Conservation (phyloP, 2,797 vertebrate species). For the Prionace glauca region DNA sequence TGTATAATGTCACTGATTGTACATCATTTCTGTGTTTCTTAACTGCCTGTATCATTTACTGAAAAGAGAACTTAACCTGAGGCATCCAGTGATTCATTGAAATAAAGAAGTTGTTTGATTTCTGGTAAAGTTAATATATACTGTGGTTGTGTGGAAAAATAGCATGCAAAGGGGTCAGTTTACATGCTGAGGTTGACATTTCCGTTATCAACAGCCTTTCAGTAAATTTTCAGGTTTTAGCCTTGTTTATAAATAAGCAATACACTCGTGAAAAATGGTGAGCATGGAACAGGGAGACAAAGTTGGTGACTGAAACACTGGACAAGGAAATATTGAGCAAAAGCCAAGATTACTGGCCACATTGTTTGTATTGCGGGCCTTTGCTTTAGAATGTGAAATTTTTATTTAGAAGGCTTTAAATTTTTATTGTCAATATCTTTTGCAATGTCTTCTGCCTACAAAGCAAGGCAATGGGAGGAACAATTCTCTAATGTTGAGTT, state of each 20-base stretch:
- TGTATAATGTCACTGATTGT: conserved; percentile 28
- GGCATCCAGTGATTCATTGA: neutral
- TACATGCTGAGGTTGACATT: neutral
- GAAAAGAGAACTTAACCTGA: neutral
- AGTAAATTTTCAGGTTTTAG: neutral
- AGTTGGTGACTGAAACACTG: neutral
- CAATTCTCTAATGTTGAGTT: neutral
- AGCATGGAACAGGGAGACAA: neutral
- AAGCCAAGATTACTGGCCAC: neutral
- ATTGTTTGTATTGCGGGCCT: neutral
- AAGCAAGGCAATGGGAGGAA: neutral
- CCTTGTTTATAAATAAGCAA: neutral
- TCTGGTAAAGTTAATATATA: neutral
- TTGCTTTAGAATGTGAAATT: neutral
- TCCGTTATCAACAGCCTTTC: neutral
- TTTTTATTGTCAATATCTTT: neutral
- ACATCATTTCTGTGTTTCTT: conserved; percentile 2
- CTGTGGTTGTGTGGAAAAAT: neutral
- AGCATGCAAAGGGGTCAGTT: neutral
- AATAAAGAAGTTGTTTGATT: neutral
- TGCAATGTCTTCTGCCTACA: neutral
- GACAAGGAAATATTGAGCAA: neutral
- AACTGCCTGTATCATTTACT: neutral
- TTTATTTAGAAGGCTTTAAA: neutral
- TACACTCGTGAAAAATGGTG: neutral